Conservation (phyloP, 64 coral and sea anemone species). For the Trachythela sp. region DNA sequence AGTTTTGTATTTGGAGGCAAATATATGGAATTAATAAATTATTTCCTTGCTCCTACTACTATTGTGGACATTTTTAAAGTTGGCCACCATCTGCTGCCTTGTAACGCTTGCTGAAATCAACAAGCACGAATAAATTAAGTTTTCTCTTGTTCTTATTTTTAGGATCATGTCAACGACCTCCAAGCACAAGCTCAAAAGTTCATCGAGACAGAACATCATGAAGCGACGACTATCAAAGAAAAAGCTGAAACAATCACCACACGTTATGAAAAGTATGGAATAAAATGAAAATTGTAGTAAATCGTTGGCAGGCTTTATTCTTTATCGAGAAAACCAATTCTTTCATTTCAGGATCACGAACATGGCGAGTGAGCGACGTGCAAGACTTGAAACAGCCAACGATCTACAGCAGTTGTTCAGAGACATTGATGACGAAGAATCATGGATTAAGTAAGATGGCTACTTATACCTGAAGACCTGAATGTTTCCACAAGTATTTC, state of each 20-base stretch:
- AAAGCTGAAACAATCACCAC: slow-evolving; percentile 76
- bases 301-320: neutral
- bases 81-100: too few species aligned
- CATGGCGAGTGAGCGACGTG: slow-evolving; percentile 71
- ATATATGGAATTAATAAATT: too few species aligned
- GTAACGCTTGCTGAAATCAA: too few species aligned
- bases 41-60: too few species aligned
- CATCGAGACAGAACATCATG: slow-evolving; percentile 87
- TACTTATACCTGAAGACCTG: neutral
- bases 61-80: too few species aligned
- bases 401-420: slow-evolving; percentile 97
- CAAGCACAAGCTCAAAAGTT: slow-evolving; percentile 96
- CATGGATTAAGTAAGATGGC: slow-evolving; percentile 92
- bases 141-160: neutral
- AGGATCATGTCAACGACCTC: slow-evolving; percentile 84
- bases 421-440: slow-evolving; percentile 97
- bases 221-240: slow-evolving; percentile 82
- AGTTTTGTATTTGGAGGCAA: too few species aligned
- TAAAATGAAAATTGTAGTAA: neutral
- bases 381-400: slow-evolving; percentile 84
- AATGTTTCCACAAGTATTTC: too few species aligned
- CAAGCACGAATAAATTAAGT: too few species aligned
- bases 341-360: slow-evolving; percentile 66
- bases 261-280: slow-evolving; percentile 89
- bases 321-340: neutral